These are phyloP conservation scores for Protobothrops flavoviridis DNA, from an alignment of 2,113 vertebrate species.

Conservation along the genomic window DNA sequence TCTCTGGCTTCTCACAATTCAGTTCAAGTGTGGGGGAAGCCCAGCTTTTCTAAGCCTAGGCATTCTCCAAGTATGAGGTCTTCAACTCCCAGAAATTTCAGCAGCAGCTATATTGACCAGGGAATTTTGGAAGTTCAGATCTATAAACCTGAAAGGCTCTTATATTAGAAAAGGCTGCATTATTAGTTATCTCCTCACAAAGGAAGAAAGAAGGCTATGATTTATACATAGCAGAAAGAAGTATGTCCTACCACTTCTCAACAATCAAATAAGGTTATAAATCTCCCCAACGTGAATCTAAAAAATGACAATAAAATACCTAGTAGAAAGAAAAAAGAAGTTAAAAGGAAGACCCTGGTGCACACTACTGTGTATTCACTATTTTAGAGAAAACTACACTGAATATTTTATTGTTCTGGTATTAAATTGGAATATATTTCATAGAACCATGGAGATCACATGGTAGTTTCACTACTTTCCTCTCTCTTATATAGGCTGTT, in stretches of 20 bases:
- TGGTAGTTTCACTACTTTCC: not conserved
- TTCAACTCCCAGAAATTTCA: not conserved
- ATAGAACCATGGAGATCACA: not conserved
- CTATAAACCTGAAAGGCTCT: not conserved
- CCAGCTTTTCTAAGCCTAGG: not conserved
- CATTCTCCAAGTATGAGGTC: not conserved
- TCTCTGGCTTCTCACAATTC: not conserved
- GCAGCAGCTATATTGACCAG: not conserved
- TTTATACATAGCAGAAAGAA: not conserved
- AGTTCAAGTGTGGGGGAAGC: not conserved
- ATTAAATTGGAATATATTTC: not conserved
- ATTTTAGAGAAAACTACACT: not conserved
- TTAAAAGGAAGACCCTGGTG: not conserved
- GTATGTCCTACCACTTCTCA: not conserved
- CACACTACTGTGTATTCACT: not conserved
- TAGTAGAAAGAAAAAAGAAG: not conserved
- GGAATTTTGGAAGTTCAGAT: not conserved
- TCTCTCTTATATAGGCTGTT: not conserved
- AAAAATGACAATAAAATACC: not conserved
- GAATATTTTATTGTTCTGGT: not conserved
- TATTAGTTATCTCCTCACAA: not conserved
- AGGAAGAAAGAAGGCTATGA: not conserved
- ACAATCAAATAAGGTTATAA: not conserved
- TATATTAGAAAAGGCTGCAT: not conserved
- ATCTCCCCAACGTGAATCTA: not conserved